phyloP scores from a whole-genome alignment of 2,113 vertebrate species.

The Poeciliopsis prolifica region DNA sequence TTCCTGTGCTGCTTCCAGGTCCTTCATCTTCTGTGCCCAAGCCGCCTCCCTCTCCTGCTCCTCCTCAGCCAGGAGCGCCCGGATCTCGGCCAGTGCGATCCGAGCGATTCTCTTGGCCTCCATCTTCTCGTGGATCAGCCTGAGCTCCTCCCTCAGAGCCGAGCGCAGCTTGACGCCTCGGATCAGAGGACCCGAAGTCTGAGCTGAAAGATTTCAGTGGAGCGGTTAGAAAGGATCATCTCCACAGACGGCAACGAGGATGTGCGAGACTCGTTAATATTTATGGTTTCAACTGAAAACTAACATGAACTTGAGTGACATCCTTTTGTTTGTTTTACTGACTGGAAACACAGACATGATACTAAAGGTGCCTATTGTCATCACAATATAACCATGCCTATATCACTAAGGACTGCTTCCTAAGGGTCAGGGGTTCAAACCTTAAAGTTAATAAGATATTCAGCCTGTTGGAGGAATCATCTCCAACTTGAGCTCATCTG shows the following conservation, averaged over 20 bases:
- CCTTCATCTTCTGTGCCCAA: constrained; percentile 69
- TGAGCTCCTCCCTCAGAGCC: constrained; percentile 79
- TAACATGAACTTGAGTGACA: neutral
- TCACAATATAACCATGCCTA: no score
- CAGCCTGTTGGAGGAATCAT: no score
- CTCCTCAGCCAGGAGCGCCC: constrained; percentile 61
- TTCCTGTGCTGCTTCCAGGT: constrained; percentile 50
- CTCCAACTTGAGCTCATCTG: no score
- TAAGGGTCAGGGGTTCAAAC: no score
- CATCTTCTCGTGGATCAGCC: constrained; percentile 71
- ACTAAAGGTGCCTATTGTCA: no score
- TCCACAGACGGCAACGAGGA: neutral
- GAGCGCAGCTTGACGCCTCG: constrained; percentile 72
- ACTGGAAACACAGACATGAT: no score
- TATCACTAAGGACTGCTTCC: no score
- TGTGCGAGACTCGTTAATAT: neutral
- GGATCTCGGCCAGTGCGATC: constrained; percentile 71
- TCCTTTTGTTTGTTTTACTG: neutral
- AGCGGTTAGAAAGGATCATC: no score
- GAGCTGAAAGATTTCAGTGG: neutral
- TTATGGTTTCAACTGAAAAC: no score
- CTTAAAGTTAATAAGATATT: no score
- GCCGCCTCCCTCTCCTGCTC: constrained; percentile 56
- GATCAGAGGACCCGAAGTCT: constrained; percentile 52
- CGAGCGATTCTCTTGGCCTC: constrained; percentile 78